Conservation (phyloP, 2,888 invertebrate species). For the Caenorhabditis sp. region DNA sequence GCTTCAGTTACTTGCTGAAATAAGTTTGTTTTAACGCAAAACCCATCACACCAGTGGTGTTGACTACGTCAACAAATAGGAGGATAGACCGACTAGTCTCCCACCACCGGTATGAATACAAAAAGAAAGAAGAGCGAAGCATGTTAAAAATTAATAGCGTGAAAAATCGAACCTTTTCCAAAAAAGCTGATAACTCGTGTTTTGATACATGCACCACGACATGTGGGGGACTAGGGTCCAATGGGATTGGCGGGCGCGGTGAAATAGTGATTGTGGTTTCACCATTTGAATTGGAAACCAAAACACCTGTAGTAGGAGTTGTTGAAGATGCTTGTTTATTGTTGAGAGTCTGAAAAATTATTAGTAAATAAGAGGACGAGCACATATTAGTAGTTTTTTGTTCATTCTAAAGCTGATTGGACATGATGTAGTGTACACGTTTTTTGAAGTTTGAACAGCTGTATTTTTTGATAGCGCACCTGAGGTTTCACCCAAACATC, state of each 20-base stretch:
- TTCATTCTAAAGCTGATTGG: neutral
- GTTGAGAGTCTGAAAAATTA: neutral
- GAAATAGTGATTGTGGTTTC: conserved; percentile 40
- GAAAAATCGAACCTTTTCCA: neutral
- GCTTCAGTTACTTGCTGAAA: neutral
- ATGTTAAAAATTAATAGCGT: too few species aligned
- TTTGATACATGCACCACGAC: conserved; percentile 1
- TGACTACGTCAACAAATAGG: too few species aligned
- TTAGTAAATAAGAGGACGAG: neutral
- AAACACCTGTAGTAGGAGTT: neutral
- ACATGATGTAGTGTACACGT: neutral
- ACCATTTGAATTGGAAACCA: neutral
- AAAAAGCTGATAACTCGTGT: neutral
- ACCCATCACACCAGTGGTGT: too few species aligned
- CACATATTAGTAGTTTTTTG: neutral
- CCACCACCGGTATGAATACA: too few species aligned
- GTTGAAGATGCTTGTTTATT: neutral
- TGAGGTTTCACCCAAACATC: too few species aligned
- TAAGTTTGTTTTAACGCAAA: too few species aligned
- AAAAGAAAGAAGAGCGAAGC: too few species aligned
- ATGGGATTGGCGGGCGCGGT: conserved; percentile 60
- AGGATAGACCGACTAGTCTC: too few species aligned
- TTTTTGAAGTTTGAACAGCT: too few species aligned
- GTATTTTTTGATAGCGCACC: neutral
- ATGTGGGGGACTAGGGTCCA: conserved; percentile 63